A percentile compares a stretch with the other conserved stretches of the same genome.
Conservation (phyloP, 35 echinoderm and acorn worm genomes). For the Apostichopus japonicus region DNA sequence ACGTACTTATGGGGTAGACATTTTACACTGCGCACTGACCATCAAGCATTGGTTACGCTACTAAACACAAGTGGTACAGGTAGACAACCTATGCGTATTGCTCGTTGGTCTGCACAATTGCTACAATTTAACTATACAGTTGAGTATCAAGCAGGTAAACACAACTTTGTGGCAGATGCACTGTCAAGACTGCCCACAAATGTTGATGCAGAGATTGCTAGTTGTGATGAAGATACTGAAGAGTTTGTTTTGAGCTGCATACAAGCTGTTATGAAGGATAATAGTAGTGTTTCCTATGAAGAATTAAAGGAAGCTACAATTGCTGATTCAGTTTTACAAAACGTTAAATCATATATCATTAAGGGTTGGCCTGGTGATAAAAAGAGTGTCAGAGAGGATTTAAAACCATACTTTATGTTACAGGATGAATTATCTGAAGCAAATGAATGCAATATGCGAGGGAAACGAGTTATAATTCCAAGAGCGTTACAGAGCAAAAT, state of each 20-base stretch:
- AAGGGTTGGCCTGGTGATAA: conserved; percentile 43
- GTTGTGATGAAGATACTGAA: conserved; percentile 16
- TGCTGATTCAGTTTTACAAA: conserved; percentile 49
- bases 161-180: conserved; percentile 61
- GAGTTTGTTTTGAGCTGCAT: conserved; percentile 53
- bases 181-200: conserved; percentile 12
- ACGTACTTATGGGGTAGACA: conserved; percentile 69
- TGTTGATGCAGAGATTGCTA: background rate
- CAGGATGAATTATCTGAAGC: conserved; percentile 58
- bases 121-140: conserved; percentile 56
- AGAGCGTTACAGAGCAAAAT: conserved; percentile 5
- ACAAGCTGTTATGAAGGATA: conserved; percentile 10
- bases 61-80: conserved; percentile 61
- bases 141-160: conserved; percentile 27
- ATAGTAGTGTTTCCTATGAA: background rate
- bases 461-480: conserved; percentile 62
- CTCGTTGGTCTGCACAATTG: conserved; percentile 57
- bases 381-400: conserved; percentile 24
- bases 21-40: conserved; percentile 81
- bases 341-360: conserved; percentile 46
- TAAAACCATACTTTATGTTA: conserved; percentile 47
- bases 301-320: conserved; percentile 45
- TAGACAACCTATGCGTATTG: conserved; percentile 66
- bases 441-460: conserved; percentile 44
- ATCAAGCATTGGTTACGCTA: conserved; percentile 68